Evolutionary conservation across 2,113 vertebrate species (phyloP), one percentile per base, ranked within the genome.

Genomic region (Thunnus maccoyii): DNA sequence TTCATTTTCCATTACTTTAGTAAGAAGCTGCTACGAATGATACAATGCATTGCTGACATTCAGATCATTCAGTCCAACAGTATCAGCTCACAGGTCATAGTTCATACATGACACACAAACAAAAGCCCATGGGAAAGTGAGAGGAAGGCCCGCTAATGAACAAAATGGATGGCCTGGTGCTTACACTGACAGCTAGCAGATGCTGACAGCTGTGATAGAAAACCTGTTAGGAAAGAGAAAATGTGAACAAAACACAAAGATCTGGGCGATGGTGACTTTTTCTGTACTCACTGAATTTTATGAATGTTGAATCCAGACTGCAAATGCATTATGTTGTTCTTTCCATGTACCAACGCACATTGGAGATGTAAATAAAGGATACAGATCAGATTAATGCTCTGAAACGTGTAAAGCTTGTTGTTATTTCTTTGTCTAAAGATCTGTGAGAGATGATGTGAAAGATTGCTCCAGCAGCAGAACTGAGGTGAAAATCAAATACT

Each of bases 111-210:
- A 83, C 92, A 91, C 80, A 87, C 91, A 89, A 92, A 93, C 89
- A 89, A 76, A 89, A 78, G 83, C 79, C 78, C 93, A 66, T 94
- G 92, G 92, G 92, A 94, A 92, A 88, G 77, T 61, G 70, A 90
- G 79, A 72, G 78, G 77, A 85, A 58, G 51, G 57, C 32, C 48
- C 1, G 47, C 90, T 93, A 92, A 93, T 93, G 92, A 94, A 87
- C 66, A 76, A 91, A 90, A 88, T 32, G 52, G 56, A 87, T 79
- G 55, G 48, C 65, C 77, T 80, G 50, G 65, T 63, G 62, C 72
- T 58, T 32, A 48, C 44, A 11, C 71, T 91, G 86, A 90, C 81
- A 70, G 63, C 52, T 5, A 83, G 57, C 87, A 91, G 88, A 64
- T 6, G 61, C 78, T 80, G 44, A 41, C 54, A 63, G 55, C 57